A percentile compares a stretch with the other conserved stretches of the same genome.
Conservation (phyloP, 2,113 vertebrate genomes). For the Tragelaphus scriptus region DNA sequence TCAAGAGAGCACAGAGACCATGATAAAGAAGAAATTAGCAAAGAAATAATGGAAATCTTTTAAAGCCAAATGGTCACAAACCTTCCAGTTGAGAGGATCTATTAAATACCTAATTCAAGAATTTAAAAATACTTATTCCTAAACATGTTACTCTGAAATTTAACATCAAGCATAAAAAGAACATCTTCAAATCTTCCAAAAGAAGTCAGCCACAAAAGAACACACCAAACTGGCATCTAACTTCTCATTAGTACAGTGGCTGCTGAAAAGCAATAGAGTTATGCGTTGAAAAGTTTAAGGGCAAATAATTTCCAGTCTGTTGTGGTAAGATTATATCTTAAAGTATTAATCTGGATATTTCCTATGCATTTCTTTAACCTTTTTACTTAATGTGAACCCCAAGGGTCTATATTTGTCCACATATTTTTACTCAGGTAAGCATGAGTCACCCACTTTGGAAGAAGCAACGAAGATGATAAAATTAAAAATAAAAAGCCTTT, state of each 20-base stretch:
- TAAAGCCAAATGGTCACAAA: neutral
- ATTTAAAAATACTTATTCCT: neutral
- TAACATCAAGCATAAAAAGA: neutral
- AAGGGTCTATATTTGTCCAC: neutral
- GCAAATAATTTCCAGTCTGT: neutral
- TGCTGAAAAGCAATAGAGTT: neutral
- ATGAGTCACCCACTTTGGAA: conserved; percentile 44
- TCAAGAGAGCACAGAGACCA: neutral
- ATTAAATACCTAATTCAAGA: neutral
- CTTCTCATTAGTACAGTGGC: neutral
- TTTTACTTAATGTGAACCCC: neutral
- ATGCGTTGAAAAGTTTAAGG: neutral
- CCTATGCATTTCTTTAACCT: neutral
- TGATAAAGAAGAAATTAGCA: neutral
- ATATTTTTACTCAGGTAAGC: neutral
- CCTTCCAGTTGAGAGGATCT: neutral
- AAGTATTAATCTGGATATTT: neutral
- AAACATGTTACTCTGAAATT: neutral
- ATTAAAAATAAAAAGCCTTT: conserved; percentile 21
- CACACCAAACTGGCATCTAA: neutral
- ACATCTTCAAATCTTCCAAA: neutral
- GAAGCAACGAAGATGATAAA: conserved; percentile 20
- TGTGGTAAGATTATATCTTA: neutral
- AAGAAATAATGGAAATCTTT: neutral
- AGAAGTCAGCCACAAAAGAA: neutral